Conservation (phyloP, 2,797 vertebrate species). For the Typhlichthys subterraneus region DNA sequence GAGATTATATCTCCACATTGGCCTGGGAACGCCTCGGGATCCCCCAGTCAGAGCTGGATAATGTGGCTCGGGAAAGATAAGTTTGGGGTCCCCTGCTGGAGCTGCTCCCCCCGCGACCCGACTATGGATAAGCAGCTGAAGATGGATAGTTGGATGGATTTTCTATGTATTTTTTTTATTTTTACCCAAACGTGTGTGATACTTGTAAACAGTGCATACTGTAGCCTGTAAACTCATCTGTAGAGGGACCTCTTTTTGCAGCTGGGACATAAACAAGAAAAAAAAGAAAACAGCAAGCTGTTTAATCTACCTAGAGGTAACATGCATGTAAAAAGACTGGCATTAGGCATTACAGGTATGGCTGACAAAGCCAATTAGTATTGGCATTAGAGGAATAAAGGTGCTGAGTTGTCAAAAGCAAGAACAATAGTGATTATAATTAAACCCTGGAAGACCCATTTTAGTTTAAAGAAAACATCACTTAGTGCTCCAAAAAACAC, state of each 20-base stretch:
- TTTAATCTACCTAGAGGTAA: slow-evolving; percentile 65
- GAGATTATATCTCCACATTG: no score
- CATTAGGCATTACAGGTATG: slow-evolving; percentile 44
- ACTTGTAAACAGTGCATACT: slow-evolving; percentile 47
- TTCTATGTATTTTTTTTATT: slow-evolving; percentile 44
- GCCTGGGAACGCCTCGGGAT: no score
- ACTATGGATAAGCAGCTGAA: no score
- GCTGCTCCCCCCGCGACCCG: no score
- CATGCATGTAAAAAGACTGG: slow-evolving; percentile 22
- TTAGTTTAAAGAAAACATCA: no score
- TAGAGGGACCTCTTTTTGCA: slow-evolving; percentile 38
- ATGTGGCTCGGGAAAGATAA: no score
- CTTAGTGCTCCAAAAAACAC: no score
- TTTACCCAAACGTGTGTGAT: slow-evolving; percentile 47
- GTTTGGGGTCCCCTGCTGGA: no score
- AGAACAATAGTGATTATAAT: slow-evolving; percentile 69
- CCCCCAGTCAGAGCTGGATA: no score
- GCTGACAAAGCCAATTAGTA: slow-evolving; percentile 61
- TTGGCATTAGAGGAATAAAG: slow-evolving; percentile 53
- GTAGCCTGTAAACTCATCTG: slow-evolving; percentile 28
- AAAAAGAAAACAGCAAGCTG: slow-evolving; percentile 14
- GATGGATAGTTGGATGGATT: no score
- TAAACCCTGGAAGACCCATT: not conserved
- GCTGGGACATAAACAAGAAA: slow-evolving; percentile 38
- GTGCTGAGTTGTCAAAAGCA: slow-evolving; percentile 50